These are phyloP conservation scores for Phymanthus crucifer DNA, from an alignment of 92 coral and sea anemone genomes.

Conservation along the genomic window DNA sequence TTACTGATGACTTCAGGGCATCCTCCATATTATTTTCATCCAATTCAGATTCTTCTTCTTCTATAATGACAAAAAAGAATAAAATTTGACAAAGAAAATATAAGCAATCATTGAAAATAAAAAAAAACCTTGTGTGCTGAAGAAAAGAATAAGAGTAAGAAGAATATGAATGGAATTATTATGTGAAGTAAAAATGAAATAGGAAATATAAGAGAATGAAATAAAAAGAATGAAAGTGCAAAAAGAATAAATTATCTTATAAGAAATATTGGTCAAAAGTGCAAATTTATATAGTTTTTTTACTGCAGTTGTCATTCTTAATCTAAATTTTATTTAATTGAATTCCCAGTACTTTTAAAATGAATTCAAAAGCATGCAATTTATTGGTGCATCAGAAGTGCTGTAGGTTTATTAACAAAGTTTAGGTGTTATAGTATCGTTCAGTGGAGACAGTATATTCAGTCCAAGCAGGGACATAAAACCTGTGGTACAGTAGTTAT, in stretches of 20 bases:
- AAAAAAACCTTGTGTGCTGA: background rate
- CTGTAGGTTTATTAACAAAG: too few relatives aligned
- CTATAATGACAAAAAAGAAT: slow-evolving; percentile 5
- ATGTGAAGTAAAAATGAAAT: too few relatives aligned
- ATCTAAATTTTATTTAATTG: too few relatives aligned
- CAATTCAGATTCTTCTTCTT: background rate
- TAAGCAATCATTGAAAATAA: background rate
- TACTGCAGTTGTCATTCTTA: too few relatives aligned
- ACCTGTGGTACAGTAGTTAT: too few relatives aligned
- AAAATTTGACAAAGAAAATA: background rate
- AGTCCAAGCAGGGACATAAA: too few relatives aligned
- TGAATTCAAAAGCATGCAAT: background rate
- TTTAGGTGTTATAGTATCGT: too few relatives aligned
- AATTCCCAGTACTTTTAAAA: background rate
- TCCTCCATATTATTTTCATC: slow-evolving; percentile 24
- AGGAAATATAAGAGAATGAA: too few relatives aligned
- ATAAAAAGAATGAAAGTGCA: too few relatives aligned
- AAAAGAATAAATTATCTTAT: too few relatives aligned
- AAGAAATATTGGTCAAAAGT: too few relatives aligned
- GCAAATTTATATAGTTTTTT: background rate
- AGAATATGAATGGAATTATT: background rate
- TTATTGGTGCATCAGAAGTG: background rate
- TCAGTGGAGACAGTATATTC: too few relatives aligned
- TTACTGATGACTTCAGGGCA: slow-evolving; percentile 7
- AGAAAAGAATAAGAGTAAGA: background rate